phyloP scores from a whole-genome alignment of 1,140 invertebrate genomes.

The Mya arenaria region DNA sequence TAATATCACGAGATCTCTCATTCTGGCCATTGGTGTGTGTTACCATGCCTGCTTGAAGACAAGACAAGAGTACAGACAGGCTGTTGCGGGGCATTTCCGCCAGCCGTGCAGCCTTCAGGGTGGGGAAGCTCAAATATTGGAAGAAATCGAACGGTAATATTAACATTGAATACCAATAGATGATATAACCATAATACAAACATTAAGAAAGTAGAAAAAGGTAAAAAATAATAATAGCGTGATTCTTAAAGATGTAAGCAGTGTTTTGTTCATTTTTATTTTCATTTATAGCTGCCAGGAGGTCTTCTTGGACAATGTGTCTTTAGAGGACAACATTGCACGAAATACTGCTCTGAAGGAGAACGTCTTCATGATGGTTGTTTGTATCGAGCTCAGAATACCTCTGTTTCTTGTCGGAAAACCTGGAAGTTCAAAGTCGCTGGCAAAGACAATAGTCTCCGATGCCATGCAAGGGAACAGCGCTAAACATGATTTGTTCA shows the following conservation, averaged over 20 bases:
- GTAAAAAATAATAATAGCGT: neutral
- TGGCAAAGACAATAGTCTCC: conserved; percentile 75
- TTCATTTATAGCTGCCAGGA: conserved; percentile 69
- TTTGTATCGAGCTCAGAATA: conserved; percentile 74
- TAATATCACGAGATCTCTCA: conserved; percentile 62
- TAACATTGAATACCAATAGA: neutral
- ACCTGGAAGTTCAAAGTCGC: conserved; percentile 78
- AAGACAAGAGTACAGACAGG: conserved; percentile 61
- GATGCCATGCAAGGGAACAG: conserved; percentile 75
- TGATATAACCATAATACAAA: neutral
- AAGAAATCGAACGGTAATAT: conserved; percentile 55
- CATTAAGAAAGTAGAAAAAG: neutral
- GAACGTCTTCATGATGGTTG: conserved; percentile 79
- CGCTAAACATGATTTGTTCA: too few relatives aligned
- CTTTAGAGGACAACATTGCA: conserved; percentile 75
- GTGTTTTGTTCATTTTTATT: neutral
- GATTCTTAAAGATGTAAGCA: neutral
- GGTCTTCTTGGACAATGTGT: conserved; percentile 72
- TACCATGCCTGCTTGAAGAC: conserved; percentile 71
- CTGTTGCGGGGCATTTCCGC: conserved; percentile 56
- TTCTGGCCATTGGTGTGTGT: conserved; percentile 73
- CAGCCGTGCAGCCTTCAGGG: conserved; percentile 53
- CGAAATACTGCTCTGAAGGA: conserved; percentile 75
- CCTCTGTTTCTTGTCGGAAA: conserved; percentile 78
- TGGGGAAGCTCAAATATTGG: conserved; percentile 46